Evolutionary conservation across 2,888 invertebrate species (phyloP).

Genomic region (Spicauda simplicius): DNA sequence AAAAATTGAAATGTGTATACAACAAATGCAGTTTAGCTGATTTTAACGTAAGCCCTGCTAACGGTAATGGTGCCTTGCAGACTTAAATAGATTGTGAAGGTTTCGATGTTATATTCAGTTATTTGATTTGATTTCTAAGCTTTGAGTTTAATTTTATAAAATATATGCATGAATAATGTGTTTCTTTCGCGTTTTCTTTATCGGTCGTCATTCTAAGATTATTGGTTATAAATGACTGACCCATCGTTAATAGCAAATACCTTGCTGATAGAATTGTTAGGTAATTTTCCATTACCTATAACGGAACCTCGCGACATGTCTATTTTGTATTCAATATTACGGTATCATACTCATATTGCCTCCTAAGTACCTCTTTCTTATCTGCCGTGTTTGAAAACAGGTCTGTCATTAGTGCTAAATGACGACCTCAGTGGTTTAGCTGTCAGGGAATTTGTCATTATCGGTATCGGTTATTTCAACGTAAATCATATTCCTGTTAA

Average conservation of each 20-base stretch:
- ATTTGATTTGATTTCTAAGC: too few species aligned
- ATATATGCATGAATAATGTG: too few species aligned
- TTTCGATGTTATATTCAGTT: too few species aligned
- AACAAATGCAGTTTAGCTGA: too few species aligned
- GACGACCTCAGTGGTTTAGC: not conserved
- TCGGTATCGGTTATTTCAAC: constrained; percentile 14
- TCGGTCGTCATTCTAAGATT: not conserved
- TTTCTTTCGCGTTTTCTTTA: not conserved
- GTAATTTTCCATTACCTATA: not conserved
- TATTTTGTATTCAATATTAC: not conserved
- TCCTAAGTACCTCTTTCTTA: not conserved
- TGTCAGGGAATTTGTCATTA: constrained; percentile 10
- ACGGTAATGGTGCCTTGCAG: too few species aligned
- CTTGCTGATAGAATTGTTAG: not conserved
- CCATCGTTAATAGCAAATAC: not conserved
- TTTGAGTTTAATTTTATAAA: too few species aligned
- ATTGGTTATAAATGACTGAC: not conserved
- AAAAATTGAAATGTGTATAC: too few species aligned
- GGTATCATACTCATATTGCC: not conserved
- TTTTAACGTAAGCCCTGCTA: too few species aligned
- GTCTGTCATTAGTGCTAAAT: not conserved
- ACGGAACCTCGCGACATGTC: not conserved
- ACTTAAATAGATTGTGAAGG: too few species aligned
- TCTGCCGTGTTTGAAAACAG: not conserved
- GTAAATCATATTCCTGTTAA: not conserved